Conservation (phyloP, 2,113 vertebrate species). For the western clawed frog (Xenopus tropicalis) region UCB_Xtro_10.0 CM004443.2:208669501-208670000, state of each 20-base stretch:
- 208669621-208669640: slow-evolving; percentile 5
- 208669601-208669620: slow-evolving; percentile 1
- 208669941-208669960: slow-evolving; percentile 17
- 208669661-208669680: slow-evolving; percentile 39
- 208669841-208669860: slow-evolving; percentile 23
- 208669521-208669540: no score
- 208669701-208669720: slow-evolving; percentile 24
- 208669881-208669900: background rate
- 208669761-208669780: slow-evolving; percentile 27
- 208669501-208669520: no score
- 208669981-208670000: slow-evolving; percentile 38
- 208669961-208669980: slow-evolving; percentile 35
- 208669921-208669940: background rate
- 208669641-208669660: slow-evolving; percentile 9
- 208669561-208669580: no score
- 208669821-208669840: slow-evolving; percentile 24
- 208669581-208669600: background rate
- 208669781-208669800: slow-evolving; percentile 40
- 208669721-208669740: slow-evolving; percentile 11
- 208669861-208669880: background rate
- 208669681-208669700: slow-evolving; percentile 35
- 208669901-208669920: no score
- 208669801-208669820: slow-evolving; percentile 28
- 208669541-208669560: no score
- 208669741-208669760: slow-evolving; percentile 40